phyloP scores from a whole-genome alignment of 1,140 invertebrate genomes.

The Patella vulgata region DNA sequence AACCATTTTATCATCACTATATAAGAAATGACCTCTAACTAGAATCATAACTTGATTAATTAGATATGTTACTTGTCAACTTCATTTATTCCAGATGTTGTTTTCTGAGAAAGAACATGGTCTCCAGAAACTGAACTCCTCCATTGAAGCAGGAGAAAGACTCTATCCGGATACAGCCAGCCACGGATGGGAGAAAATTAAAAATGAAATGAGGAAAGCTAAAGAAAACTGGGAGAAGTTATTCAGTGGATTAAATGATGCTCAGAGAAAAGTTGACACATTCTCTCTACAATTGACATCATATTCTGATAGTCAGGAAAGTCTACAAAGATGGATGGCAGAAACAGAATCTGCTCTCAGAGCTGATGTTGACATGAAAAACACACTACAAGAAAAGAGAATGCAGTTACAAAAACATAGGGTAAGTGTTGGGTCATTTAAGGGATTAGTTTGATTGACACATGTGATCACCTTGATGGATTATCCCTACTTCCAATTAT shows the following conservation, averaged over 20 bases:
- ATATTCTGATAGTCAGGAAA: conserved; percentile 82
- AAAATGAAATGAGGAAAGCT: conserved; percentile 81
- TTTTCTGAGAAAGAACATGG: conserved; percentile 85
- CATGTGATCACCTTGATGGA: not conserved
- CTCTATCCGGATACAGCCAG: conserved; percentile 91
- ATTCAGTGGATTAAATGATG: conserved; percentile 79
- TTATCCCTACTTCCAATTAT: too few relatives aligned
- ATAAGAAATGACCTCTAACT: too few relatives aligned
- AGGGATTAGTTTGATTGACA: not conserved
- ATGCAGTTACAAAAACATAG: conserved; percentile 89
- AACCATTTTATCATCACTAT: too few relatives aligned
- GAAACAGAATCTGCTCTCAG: conserved; percentile 82
- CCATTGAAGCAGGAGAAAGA: conserved; percentile 83
- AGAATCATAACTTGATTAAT: too few relatives aligned
- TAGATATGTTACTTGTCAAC: too few relatives aligned
- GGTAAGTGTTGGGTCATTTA: conserved; percentile 57
- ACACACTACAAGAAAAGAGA: conserved; percentile 85
- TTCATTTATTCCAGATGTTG: conserved; percentile 80
- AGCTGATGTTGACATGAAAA: conserved; percentile 75
- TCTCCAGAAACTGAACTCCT: conserved; percentile 77
- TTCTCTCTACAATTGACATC: conserved; percentile 66
- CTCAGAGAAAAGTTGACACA: conserved; percentile 62
- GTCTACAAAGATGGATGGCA: conserved; percentile 83
- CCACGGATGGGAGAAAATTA: conserved; percentile 85
- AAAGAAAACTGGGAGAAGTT: conserved; percentile 83